Evolutionary conservation across 2,888 invertebrate genomes (phyloP).

Genomic region (Seira musarum): DNA sequence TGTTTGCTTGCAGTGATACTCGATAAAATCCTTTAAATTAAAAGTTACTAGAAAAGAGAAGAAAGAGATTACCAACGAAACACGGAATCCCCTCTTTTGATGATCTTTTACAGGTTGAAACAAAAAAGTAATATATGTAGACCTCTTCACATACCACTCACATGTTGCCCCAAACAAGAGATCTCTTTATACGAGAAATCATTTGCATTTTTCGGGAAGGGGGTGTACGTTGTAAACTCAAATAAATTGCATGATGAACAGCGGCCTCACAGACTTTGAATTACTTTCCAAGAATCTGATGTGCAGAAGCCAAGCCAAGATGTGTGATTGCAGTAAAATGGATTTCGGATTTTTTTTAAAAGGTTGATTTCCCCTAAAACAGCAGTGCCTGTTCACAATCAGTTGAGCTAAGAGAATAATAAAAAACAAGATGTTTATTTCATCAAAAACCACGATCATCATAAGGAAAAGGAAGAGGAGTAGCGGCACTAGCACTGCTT

Average conservation of each 20-base stretch:
- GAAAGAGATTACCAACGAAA: background rate
- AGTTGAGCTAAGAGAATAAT: background rate
- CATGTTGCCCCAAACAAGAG: too few species aligned
- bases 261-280: background rate
- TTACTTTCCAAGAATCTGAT: background rate
- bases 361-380: conserved; percentile 29
- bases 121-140: background rate
- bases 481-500: background rate
- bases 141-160: background rate
- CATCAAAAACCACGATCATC: background rate
- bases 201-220: conserved; percentile 1
- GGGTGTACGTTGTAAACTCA: background rate
- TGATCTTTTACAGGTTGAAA: conserved; percentile 1
- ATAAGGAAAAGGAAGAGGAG: too few species aligned
- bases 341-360: conserved; percentile 44
- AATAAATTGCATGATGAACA: background rate
- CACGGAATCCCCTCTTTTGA: background rate
- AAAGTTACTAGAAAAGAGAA: background rate
- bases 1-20: background rate
- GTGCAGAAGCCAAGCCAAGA: conserved; percentile 17
- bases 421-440: conserved; percentile 14
- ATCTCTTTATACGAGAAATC: background rate
- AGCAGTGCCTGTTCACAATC: background rate
- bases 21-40: conserved; percentile 1
- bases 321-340: conserved; percentile 41